Evolutionary conservation across 2,113 vertebrate genomes (phyloP).

Genomic region (Vulpes vulpes): DNA sequence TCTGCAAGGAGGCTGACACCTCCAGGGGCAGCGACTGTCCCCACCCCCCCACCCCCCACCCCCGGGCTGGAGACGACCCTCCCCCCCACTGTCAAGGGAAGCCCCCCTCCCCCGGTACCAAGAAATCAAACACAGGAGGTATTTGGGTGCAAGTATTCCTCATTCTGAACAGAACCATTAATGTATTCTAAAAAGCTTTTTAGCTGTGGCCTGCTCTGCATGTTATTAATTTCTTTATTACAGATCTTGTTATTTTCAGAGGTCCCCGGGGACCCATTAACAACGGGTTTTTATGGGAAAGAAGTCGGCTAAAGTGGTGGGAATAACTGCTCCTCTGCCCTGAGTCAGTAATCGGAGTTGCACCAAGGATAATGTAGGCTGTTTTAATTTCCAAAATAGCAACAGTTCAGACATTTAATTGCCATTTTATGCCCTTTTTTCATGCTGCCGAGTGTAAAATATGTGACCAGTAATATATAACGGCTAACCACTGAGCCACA

Average conservation of each 20-base stretch:
- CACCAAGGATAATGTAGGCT: slow-evolving; percentile 84
- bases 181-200: slow-evolving; percentile 84
- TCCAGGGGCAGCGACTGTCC: not conserved
- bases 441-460: slow-evolving; percentile 87
- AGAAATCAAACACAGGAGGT: slow-evolving; percentile 50
- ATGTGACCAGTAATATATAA: slow-evolving; percentile 88
- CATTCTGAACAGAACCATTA: slow-evolving; percentile 78
- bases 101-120: not conserved
- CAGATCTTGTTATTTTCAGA: slow-evolving; percentile 91
- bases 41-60: too few relatives aligned
- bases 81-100: not conserved
- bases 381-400: slow-evolving; percentile 90
- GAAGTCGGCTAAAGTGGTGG: slow-evolving; percentile 89
- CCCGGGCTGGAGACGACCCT: not conserved
- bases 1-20: not conserved
- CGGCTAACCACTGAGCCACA: slow-evolving; percentile 86
- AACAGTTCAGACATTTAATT: slow-evolving; percentile 90
- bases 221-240: slow-evolving; percentile 92
- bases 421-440: slow-evolving; percentile 88
- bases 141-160: slow-evolving; percentile 54
- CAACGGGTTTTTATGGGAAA: slow-evolving; percentile 89
- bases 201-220: slow-evolving; percentile 85
- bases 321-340: slow-evolving; percentile 87
- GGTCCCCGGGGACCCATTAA: slow-evolving; percentile 88
- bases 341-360: slow-evolving; percentile 87